Evolutionary conservation across 2,797 vertebrate species (phyloP).

Genomic region (Chiroxiphia lanceolata): DNA sequence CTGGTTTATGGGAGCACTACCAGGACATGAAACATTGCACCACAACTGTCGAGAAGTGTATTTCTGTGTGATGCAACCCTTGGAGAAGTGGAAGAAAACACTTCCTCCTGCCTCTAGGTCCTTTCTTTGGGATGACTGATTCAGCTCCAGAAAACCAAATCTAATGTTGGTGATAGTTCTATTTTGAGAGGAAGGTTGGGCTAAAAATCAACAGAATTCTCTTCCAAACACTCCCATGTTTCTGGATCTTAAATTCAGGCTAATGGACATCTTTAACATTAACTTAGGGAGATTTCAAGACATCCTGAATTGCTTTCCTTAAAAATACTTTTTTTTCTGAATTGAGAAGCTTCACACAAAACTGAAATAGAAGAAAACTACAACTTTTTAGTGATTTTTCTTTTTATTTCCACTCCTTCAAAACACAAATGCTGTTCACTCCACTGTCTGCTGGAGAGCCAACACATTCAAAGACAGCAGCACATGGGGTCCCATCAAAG

Average conservation of each 20-base stretch:
- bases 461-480: neutral
- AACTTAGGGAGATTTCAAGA: neutral
- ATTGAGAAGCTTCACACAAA: neutral
- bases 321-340: neutral
- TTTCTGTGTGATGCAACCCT: neutral
- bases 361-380: neutral
- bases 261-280: neutral
- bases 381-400: neutral
- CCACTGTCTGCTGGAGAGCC: neutral
- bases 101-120: neutral
- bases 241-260: neutral
- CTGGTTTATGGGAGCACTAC: rapidly evolving
- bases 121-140: neutral
- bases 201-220: neutral
- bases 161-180: neutral
- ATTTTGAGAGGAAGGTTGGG: neutral
- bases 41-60: neutral
- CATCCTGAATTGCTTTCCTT: neutral
- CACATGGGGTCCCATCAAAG: neutral
- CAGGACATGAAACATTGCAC: neutral
- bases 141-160: neutral
- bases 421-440: neutral
- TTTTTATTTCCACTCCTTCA: neutral
- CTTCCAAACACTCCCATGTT: neutral
- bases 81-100: neutral